A percentile compares a stretch with the other conserved stretches of the same genome.
Conservation (phyloP, 2,113 vertebrate genomes). For the Mustelus asterias region DNA sequence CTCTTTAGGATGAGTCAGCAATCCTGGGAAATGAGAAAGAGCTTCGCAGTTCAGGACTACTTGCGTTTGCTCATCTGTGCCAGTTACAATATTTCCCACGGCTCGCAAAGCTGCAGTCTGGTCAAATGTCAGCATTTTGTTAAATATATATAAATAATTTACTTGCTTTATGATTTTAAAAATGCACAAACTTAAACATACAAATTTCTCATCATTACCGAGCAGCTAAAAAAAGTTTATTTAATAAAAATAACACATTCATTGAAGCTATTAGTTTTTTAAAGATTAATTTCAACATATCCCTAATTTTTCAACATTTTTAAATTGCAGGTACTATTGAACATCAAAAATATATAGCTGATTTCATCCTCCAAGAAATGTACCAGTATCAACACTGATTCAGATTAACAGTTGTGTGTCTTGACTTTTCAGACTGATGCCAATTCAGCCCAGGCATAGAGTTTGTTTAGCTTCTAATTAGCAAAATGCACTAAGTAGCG, state of each 20-base stretch:
- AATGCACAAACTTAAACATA: background rate
- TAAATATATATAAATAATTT: background rate
- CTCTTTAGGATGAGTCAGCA: slow-evolving; percentile 96
- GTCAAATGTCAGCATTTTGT: background rate
- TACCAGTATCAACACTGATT: background rate
- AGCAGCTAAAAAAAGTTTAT: background rate
- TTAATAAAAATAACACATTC: background rate
- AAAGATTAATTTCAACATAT: background rate
- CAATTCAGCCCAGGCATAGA: background rate
- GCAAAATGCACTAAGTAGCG: background rate
- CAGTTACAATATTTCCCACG: slow-evolving; percentile 96
- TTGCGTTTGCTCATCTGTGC: slow-evolving; percentile 96
- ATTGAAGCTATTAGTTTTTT: background rate
- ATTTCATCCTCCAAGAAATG: background rate
- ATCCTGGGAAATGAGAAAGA: slow-evolving; percentile 87
- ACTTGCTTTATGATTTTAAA: background rate
- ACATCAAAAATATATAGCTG: background rate
- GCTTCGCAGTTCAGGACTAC: slow-evolving; percentile 96
- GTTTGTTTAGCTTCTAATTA: background rate
- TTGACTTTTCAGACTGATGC: background rate
- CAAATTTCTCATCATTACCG: background rate
- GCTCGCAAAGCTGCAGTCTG: slow-evolving; percentile 93
- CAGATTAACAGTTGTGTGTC: background rate
- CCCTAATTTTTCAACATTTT: background rate
- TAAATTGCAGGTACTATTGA: too few species aligned